These are phyloP conservation scores for Eupsilia transversa DNA, from an alignment of 2,888 invertebrate species.

Conservation along the genomic window DNA sequence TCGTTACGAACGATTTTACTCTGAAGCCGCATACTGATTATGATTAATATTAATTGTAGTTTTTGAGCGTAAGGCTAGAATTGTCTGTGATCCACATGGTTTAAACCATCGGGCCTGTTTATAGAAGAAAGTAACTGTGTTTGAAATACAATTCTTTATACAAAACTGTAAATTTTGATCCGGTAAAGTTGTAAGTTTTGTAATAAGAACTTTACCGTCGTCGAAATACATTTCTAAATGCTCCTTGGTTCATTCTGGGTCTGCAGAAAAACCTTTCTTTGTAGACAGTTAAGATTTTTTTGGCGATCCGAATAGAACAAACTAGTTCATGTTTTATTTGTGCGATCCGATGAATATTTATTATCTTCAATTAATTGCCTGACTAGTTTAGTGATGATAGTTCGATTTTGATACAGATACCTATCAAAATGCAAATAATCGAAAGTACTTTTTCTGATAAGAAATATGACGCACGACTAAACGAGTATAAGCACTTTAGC, in stretches of 20 bases:
- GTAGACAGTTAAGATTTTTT: background rate
- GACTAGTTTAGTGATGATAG: constrained; percentile 1
- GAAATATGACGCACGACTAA: constrained; percentile 20
- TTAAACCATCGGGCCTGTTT: background rate
- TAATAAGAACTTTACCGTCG: background rate
- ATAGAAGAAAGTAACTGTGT: background rate
- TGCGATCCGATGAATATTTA: background rate
- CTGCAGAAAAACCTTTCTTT: background rate
- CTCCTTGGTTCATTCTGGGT: background rate
- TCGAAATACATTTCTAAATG: background rate
- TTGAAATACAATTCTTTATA: background rate
- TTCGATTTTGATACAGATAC: constrained; percentile 7
- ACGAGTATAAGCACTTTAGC: constrained; percentile 31
- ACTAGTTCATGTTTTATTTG: background rate
- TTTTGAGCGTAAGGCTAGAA: background rate
- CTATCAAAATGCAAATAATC: constrained; percentile 6
- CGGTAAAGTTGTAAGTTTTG: background rate
- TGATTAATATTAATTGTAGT: background rate
- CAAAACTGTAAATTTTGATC: background rate
- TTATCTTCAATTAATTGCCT: background rate
- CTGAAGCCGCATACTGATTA: background rate
- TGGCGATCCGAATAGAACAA: background rate
- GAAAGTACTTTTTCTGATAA: constrained; percentile 30
- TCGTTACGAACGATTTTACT: background rate
- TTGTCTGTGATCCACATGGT: background rate